A percentile compares a stretch with the other conserved stretches of the same genome.
Conservation (phyloP, 2,888 invertebrate species). For the Eurois occulta region DNA sequence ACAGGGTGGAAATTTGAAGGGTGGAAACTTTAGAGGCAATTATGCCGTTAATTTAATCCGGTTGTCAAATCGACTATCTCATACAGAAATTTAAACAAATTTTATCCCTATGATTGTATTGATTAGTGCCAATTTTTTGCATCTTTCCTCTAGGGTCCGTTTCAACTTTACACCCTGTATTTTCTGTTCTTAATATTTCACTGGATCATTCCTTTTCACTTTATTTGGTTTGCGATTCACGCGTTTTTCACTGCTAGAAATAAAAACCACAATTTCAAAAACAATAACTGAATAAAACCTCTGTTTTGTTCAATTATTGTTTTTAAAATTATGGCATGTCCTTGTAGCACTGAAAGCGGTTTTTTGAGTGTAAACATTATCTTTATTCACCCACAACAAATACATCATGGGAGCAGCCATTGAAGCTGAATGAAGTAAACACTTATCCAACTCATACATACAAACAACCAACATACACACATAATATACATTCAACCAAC, state of each 20-base stretch:
- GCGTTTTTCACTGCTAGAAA: slow-evolving; percentile 50
- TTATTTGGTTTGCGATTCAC: slow-evolving; percentile 19
- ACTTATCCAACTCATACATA: slow-evolving; percentile 12
- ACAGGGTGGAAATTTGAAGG: slow-evolving; percentile 16
- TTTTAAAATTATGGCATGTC: no score
- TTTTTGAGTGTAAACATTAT: slow-evolving; percentile 33
- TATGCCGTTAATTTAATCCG: background rate
- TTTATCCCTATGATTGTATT: background rate
- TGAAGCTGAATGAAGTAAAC: slow-evolving; percentile 4
- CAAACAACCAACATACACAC: slow-evolving; percentile 25
- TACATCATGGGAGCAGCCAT: slow-evolving; percentile 51
- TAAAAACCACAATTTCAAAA: background rate
- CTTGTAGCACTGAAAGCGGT: slow-evolving; percentile 46
- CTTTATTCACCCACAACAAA: slow-evolving; percentile 31
- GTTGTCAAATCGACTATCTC: background rate
- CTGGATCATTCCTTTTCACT: slow-evolving; percentile 7
- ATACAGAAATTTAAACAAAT: background rate
- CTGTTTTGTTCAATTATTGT: no score
- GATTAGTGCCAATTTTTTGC: background rate
- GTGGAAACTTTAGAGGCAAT: background rate
- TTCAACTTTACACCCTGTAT: background rate
- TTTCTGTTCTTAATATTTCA: slow-evolving; percentile 25
- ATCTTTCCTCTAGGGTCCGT: background rate
- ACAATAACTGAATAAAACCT: background rate
- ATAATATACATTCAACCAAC: slow-evolving; percentile 41